These are phyloP conservation scores for Plusia festucae DNA, from an alignment of 2,888 invertebrate species.

Conservation along the genomic window DNA sequence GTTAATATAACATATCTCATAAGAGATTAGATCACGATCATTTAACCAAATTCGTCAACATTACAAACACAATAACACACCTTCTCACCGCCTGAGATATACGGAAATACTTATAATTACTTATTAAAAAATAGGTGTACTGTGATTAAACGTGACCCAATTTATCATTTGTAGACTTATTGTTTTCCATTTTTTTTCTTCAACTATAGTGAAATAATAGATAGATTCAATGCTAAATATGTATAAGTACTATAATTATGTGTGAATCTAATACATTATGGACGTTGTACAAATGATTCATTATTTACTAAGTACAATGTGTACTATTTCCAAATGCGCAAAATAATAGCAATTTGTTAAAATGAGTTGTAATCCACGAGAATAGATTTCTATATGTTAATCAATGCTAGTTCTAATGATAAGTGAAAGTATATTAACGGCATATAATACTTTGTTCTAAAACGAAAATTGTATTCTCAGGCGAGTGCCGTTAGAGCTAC, in stretches of 20 bases:
- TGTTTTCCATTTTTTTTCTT: too few relatives aligned
- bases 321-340: conserved; percentile 7
- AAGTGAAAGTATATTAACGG: conserved; percentile 80
- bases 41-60: conserved; percentile 8
- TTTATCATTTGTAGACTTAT: too few relatives aligned
- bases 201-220: not conserved
- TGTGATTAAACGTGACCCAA: not conserved
- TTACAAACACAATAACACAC: not conserved
- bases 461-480: conserved; percentile 81
- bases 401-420: conserved; percentile 64
- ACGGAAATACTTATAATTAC: too few relatives aligned
- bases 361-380: conserved; percentile 42
- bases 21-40: conserved; percentile 32
- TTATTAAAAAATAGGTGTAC: too few relatives aligned
- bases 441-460: conserved; percentile 72
- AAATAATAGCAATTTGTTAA: conserved; percentile 32
- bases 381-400: conserved; percentile 63
- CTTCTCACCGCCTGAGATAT: too few relatives aligned
- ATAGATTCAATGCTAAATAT: not conserved
- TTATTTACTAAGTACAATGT: conserved; percentile 14
- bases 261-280: not conserved
- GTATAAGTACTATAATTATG: not conserved
- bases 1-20: conserved; percentile 37
- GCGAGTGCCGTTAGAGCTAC: conserved; percentile 86
- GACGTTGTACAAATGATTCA: not conserved